These are phyloP conservation scores for Callipepla californica DNA, from an alignment of 2,113 vertebrate species.

Conservation along the genomic window DNA sequence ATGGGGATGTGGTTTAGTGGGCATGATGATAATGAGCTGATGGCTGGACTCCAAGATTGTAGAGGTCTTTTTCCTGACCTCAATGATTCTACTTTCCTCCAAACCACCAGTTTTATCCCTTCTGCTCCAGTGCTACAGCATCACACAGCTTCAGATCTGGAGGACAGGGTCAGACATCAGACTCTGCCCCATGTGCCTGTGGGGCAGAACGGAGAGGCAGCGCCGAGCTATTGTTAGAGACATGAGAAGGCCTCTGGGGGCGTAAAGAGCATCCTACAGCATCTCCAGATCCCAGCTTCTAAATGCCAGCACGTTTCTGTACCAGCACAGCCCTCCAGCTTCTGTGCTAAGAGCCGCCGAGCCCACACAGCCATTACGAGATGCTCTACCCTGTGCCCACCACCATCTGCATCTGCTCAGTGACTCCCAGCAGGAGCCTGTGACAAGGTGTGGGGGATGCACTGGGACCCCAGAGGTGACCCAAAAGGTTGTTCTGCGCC, in stretches of 20 bases:
- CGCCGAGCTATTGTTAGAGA: not conserved
- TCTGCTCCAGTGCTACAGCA: fast-evolving
- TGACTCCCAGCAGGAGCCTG: not conserved
- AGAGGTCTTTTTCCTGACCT: no score
- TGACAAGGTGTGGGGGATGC: fast-evolving
- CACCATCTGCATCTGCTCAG: not conserved
- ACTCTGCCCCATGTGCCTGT: not conserved
- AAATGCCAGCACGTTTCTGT: not conserved
- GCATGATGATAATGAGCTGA: no score
- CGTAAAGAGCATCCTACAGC: not conserved
- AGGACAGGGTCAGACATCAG: not conserved
- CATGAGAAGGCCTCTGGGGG: not conserved
- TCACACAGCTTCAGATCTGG: not conserved
- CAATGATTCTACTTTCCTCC: not conserved
- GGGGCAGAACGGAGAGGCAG: not conserved
- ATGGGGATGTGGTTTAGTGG: no score
- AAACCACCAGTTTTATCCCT: not conserved
- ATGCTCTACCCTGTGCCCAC: not conserved
- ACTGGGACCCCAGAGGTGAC: not conserved
- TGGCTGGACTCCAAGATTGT: no score
- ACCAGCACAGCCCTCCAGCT: not conserved
- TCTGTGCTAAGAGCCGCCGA: not conserved
- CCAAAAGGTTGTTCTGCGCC: not conserved
- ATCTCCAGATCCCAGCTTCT: not conserved
- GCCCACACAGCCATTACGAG: not conserved